These are phyloP conservation scores for Adelosebastes latens DNA, from an alignment of 2,797 vertebrate genomes.

Conservation along the genomic window DNA sequence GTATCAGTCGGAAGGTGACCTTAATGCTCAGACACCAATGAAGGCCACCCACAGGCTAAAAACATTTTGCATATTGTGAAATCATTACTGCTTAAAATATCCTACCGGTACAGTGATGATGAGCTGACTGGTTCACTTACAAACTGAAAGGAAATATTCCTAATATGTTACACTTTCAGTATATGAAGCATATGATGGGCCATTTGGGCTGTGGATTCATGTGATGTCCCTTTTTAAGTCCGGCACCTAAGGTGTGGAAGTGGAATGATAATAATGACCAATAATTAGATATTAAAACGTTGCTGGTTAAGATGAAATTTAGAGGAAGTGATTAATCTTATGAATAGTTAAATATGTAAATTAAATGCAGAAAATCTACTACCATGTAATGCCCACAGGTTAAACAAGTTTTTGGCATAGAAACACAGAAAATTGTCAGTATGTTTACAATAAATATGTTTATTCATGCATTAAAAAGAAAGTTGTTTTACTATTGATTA, in stretches of 20 bases:
- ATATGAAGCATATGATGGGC: neutral
- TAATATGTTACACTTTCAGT: neutral
- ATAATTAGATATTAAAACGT: neutral
- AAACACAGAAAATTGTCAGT: neutral
- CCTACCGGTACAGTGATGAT: slow-evolving; percentile 8
- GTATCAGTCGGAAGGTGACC: neutral
- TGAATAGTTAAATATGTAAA: neutral
- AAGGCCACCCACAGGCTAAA: slow-evolving; percentile 1
- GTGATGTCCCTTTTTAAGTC: neutral
- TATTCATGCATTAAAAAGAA: neutral
- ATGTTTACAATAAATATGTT: neutral
- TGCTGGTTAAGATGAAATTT: neutral
- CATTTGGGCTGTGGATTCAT: neutral
- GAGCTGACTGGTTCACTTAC: neutral
- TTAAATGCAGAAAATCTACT: neutral
- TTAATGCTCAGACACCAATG: neutral
- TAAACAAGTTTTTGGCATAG: neutral
- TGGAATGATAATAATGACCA: neutral
- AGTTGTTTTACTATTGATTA: neutral
- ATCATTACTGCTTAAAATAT: slow-evolving; percentile 38
- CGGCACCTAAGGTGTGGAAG: neutral
- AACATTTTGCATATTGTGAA: slow-evolving; percentile 14
- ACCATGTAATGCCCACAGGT: neutral
- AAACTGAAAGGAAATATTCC: slow-evolving; percentile 1
- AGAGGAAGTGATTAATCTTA: neutral